phyloP scores from a whole-genome alignment of 2,113 vertebrate species.

The Cololabis saira region DNA sequence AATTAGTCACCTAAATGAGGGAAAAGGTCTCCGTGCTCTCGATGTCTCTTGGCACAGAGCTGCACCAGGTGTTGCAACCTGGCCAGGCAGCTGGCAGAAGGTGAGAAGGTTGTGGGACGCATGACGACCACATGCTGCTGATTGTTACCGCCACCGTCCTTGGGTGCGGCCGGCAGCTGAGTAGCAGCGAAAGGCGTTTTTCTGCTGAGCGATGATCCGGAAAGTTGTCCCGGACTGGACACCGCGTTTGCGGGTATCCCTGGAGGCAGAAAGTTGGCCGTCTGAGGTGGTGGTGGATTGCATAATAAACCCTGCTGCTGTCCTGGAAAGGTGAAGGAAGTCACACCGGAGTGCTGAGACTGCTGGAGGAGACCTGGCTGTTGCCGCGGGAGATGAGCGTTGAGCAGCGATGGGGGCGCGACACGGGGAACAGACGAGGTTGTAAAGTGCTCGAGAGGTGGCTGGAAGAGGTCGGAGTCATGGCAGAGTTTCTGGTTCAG shows the following conservation, averaged over 20 bases:
- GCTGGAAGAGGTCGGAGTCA: slow-evolving; percentile 91
- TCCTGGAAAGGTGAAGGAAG: slow-evolving; percentile 85
- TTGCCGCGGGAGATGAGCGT: slow-evolving; percentile 68
- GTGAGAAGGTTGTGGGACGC: slow-evolving; percentile 90
- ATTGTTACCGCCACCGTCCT: slow-evolving; percentile 69
- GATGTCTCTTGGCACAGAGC: slow-evolving; percentile 91
- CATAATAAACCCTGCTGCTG: slow-evolving; percentile 91
- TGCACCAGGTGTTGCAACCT: slow-evolving; percentile 95
- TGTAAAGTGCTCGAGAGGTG: slow-evolving; percentile 95
- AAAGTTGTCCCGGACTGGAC: slow-evolving; percentile 88
- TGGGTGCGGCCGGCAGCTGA: slow-evolving; percentile 57
- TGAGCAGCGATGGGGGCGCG: slow-evolving; percentile 68
- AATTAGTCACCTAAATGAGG: slow-evolving; percentile 90
- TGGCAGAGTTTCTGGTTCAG: slow-evolving; percentile 87
- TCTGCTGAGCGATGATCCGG: slow-evolving; percentile 85
- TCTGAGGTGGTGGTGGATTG: slow-evolving; percentile 95
- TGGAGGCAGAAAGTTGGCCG: slow-evolving; percentile 91
- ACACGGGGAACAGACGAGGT: slow-evolving; percentile 84
- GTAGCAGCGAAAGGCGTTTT: slow-evolving; percentile 87
- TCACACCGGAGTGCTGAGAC: slow-evolving; percentile 74
- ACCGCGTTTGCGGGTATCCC: slow-evolving; percentile 86
- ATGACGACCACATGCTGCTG: slow-evolving; percentile 89
- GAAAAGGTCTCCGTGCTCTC: slow-evolving; percentile 93
- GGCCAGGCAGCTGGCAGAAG: slow-evolving; percentile 90
- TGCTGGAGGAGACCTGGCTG: slow-evolving; percentile 71